Evolutionary conservation across 2,888 invertebrate genomes (phyloP).

Genomic region (Crossocerus cetratus): DNA sequence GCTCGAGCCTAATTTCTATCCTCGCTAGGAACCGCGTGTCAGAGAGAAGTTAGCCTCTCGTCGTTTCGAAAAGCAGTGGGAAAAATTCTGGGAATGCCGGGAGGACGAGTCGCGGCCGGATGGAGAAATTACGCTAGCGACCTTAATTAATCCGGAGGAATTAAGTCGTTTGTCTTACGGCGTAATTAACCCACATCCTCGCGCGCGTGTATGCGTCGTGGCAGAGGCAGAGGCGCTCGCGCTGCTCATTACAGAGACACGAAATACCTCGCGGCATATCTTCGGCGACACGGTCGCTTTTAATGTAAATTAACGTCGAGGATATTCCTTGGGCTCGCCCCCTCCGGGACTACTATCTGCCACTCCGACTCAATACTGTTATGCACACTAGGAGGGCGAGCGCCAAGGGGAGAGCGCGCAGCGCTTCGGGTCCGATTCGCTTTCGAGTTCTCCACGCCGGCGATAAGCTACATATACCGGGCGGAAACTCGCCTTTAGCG

Average conservation of each 20-base stretch:
- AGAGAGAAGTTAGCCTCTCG: too few species aligned
- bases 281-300: not conserved
- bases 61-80: conserved; percentile 4
- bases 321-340: too few species aligned
- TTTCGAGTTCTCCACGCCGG: too few species aligned
- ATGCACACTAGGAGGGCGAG: not conserved
- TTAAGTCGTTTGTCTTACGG: conserved; percentile 66
- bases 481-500: too few species aligned
- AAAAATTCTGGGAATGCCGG: not conserved
- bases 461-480: too few species aligned
- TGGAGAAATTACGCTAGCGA: conserved; percentile 66
- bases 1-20: not conserved
- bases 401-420: not conserved
- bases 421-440: too few species aligned
- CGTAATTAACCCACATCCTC: conserved; percentile 62
- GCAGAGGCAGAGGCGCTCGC: not conserved
- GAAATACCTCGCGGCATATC: not conserved
- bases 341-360: too few species aligned
- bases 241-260: not conserved
- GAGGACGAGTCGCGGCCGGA: conserved; percentile 52
- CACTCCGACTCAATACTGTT: too few species aligned
- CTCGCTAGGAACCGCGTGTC: too few species aligned
- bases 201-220: conserved; percentile 4
- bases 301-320: not conserved
- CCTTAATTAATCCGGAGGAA: conserved; percentile 69